These are phyloP conservation scores for Ictalurus punctatus DNA, from an alignment of 2,113 vertebrate genomes.

Conservation along the genomic window DNA sequence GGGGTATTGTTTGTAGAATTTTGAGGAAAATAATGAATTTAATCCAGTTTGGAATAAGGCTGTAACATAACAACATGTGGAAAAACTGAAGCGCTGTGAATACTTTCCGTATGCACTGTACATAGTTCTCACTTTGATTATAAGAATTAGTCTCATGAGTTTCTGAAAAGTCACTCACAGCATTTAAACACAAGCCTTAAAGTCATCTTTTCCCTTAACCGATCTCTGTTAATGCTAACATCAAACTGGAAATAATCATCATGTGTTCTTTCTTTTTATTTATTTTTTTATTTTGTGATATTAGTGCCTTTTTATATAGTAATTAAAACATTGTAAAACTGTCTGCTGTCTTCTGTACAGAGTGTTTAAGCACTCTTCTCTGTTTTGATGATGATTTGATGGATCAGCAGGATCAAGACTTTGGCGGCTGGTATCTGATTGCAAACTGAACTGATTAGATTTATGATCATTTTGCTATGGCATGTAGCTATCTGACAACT, in stretches of 20 bases:
- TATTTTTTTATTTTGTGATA: constrained; percentile 4
- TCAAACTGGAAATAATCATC: neutral
- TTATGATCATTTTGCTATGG: neutral
- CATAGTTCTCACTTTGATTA: neutral
- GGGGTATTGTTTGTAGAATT: no score
- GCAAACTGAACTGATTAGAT: neutral
- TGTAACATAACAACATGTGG: no score
- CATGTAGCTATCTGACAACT: neutral
- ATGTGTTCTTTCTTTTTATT: neutral
- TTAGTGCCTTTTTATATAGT: neutral
- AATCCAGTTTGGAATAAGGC: no score
- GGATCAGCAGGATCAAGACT: no score
- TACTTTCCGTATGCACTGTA: no score
- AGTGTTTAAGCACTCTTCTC: neutral
- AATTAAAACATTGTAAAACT: neutral
- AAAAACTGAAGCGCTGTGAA: no score
- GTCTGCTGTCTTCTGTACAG: no score
- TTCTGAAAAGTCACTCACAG: neutral
- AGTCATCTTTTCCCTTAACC: neutral
- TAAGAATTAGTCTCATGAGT: neutral
- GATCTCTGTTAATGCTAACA: neutral
- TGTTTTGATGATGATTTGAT: neutral
- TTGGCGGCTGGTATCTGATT: neutral
- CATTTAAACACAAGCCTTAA: neutral
- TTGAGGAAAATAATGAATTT: no score